These are phyloP conservation scores for Stegastes partitus DNA, from an alignment of 2,113 vertebrate species.

Conservation along the genomic window DNA sequence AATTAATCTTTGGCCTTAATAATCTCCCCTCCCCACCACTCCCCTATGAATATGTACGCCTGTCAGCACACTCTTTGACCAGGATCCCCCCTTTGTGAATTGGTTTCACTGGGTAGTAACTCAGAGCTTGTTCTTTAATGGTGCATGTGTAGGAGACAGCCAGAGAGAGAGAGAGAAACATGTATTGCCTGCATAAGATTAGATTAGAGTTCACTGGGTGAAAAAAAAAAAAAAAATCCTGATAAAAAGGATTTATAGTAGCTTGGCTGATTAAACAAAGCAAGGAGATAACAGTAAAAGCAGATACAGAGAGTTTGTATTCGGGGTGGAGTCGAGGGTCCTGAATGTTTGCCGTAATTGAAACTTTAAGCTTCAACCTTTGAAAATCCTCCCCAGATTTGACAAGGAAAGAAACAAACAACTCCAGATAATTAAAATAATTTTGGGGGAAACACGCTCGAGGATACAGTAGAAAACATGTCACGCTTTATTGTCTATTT, in stretches of 20 bases:
- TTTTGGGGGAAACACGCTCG: too few relatives aligned
- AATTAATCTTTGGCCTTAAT: slow-evolving; percentile 78
- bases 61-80: slow-evolving; percentile 60
- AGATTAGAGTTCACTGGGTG: slow-evolving; percentile 16
- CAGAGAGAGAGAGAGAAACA: slow-evolving; percentile 1
- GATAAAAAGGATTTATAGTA: slow-evolving; percentile 1
- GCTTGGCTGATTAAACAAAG: neutral
- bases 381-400: too few relatives aligned
- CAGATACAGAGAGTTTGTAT: neutral
- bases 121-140: slow-evolving; percentile 48
- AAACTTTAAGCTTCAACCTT: neutral
- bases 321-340: neutral
- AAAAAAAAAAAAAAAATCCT: neutral
- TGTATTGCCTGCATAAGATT: slow-evolving; percentile 18
- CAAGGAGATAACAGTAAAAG: neutral
- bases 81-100: slow-evolving; percentile 53
- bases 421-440: too few relatives aligned
- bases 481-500: too few relatives aligned
- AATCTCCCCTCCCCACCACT: slow-evolving; percentile 50
- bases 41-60: slow-evolving; percentile 38
- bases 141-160: slow-evolving; percentile 8
- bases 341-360: neutral
- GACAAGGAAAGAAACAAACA: too few relatives aligned
- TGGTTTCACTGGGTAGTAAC: slow-evolving; percentile 40
- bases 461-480: too few relatives aligned